Evolutionary conservation across 2,797 vertebrate genomes (phyloP).

Genomic region (Peromyscus aztecus): DNA sequence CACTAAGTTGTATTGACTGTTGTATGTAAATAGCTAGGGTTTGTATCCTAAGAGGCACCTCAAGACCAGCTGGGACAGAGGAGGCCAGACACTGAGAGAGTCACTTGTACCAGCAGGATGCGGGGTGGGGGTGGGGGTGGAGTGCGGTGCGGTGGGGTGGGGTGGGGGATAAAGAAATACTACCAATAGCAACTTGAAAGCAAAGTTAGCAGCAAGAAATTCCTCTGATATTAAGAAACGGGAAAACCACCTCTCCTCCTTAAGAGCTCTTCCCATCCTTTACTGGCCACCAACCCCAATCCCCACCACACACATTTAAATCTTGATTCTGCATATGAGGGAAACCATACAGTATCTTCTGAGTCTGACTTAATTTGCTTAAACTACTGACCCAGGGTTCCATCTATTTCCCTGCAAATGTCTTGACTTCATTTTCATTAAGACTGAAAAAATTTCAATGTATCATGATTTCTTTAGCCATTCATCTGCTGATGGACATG

Average conservation of each 20-base stretch:
- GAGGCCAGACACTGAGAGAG: not conserved
- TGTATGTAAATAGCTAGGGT: slow-evolving; percentile 40
- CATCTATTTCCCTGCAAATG: not conserved
- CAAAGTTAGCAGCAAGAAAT: slow-evolving; percentile 13
- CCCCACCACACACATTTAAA: not conserved
- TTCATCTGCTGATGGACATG: not conserved
- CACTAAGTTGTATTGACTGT: slow-evolving; percentile 61
- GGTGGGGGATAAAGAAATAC: not conserved
- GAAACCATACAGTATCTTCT: not conserved
- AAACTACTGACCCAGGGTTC: not conserved
- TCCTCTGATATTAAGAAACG: slow-evolving; percentile 46
- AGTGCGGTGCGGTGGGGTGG: not conserved
- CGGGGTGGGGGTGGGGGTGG: too few species aligned
- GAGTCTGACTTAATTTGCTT: not conserved
- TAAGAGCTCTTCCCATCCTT: not conserved
- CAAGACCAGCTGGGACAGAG: not conserved
- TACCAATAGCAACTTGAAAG: slow-evolving; percentile 17
- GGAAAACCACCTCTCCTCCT: not conserved
- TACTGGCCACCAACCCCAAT: not conserved
- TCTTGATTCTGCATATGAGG: not conserved
- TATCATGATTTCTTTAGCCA: not conserved
- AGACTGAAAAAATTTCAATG: not conserved
- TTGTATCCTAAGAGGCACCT: slow-evolving; percentile 48
- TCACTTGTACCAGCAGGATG: not conserved
- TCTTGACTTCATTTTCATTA: not conserved